A percentile compares a stretch with the other conserved stretches of the same genome.
Conservation (phyloP, 2,113 vertebrate species). For the Paracanthobrama guichenoti region DNA sequence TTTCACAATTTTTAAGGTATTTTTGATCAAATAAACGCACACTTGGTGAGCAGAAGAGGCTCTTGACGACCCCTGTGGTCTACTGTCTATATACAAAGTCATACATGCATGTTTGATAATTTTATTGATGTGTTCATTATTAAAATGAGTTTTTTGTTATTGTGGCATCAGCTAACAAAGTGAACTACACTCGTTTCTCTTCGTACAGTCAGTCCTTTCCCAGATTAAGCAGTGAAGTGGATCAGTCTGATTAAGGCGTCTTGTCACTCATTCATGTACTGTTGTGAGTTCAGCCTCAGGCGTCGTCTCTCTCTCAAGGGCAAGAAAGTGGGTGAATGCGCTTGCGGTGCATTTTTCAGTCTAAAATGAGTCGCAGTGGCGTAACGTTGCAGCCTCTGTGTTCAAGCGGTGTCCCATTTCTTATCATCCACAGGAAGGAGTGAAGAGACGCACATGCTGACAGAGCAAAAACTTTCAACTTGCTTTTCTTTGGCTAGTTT, state of each 20-base stretch:
- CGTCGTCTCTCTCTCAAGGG: slow-evolving; percentile 2
- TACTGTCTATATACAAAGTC: too few relatives aligned
- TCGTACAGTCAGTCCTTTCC: not conserved
- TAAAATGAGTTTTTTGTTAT: not conserved
- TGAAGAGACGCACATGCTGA: slow-evolving; percentile 8
- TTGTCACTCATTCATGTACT: not conserved
- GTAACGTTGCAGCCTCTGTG: not conserved
- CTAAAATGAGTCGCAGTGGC: not conserved
- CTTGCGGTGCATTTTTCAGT: slow-evolving; percentile 20
- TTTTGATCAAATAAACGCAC: not conserved
- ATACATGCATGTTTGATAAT: too few relatives aligned
- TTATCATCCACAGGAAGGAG: not conserved
- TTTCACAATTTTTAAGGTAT: too few relatives aligned
- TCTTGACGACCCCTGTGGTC: not conserved
- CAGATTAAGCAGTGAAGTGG: not conserved
- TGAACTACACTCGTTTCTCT: too few relatives aligned
- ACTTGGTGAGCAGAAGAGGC: not conserved
- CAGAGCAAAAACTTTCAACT: not conserved
- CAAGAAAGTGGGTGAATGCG: not conserved
- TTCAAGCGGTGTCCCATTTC: slow-evolving; percentile 28
- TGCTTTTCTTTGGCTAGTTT: not conserved
- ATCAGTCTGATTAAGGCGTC: not conserved
- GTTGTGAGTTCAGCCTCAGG: not conserved
- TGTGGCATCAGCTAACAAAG: not conserved
- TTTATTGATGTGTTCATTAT: too few relatives aligned